Conservation (phyloP, 2,888 invertebrate species). For the Schizaphis graminum region DNA sequence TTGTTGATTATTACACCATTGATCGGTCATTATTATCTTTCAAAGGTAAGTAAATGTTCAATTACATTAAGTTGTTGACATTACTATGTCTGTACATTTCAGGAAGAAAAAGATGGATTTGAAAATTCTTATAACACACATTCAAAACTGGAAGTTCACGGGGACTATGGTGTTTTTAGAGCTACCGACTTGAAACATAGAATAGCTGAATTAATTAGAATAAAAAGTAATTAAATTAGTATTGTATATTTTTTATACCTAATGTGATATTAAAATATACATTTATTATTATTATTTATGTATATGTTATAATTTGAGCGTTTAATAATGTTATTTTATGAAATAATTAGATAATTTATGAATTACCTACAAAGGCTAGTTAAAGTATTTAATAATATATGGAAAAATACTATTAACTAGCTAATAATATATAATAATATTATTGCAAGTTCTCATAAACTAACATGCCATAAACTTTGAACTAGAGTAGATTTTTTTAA, state of each 20-base stretch:
- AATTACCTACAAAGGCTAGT: no score
- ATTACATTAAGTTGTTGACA: constrained; percentile 13
- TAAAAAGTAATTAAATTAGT: constrained; percentile 77
- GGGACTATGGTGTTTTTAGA: constrained; percentile 83
- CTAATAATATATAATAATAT: no score
- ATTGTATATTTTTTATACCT: not conserved
- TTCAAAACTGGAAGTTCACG: constrained; percentile 83
- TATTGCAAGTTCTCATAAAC: no score
- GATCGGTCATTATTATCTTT: constrained; percentile 87
- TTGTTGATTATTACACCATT: constrained; percentile 83
- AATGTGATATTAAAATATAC: not conserved
- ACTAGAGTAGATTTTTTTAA: no score
- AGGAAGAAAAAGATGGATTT: constrained; percentile 80
- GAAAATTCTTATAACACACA: constrained; percentile 78
- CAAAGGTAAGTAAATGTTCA: constrained; percentile 79
- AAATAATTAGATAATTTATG: no score
- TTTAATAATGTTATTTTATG: no score
- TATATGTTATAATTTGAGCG: not conserved
- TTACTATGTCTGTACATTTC: constrained; percentile 35
- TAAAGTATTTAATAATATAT: no score
- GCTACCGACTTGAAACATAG: constrained; percentile 85
- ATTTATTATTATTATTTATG: constrained; percentile 11
- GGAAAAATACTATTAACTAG: no score
- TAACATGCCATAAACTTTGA: no score
- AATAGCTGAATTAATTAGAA: constrained; percentile 90